Evolutionary conservation across 2,888 invertebrate species (phyloP), one percentile per base, ranked within the genome.

Genomic region (Oscheius sp.): DNA sequence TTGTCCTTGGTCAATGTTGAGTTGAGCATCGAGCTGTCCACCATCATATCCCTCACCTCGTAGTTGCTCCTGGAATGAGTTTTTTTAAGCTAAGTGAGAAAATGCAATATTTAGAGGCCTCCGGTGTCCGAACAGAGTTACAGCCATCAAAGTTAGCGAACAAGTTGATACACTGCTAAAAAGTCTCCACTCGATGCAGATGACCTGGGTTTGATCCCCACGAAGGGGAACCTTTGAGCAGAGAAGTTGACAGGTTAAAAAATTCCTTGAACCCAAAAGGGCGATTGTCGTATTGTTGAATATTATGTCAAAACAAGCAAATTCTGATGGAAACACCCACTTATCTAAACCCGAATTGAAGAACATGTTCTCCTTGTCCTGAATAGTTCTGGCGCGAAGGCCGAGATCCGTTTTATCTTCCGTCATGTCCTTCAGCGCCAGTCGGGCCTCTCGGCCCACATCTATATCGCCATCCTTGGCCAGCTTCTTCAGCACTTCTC

Each of bases 391-490:
- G n/a, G 55, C 68, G 21, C 68, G 29, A n/a, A 53, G 21, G 9
- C 10, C 35, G 33, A 68, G 33, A n/a, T 68, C 68, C 7, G 29
- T 53, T 33, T 55, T 55, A 32, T 58, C 70, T 32, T 58, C 35
- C 2, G 21, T 42, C 2, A 4, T 59, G n/a, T 60, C 70, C 32
- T 63, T 63, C n/a, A 33, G 35, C 2, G 70, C 37, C 59, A 66
- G 21, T 48, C 76, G 47, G 4, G 79, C 76, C 55, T 76, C 70
- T 53, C 76, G 58, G 2, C 70, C 21, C n/a, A 79, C 79, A 70
- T 79, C 79, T 63, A 75, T 76, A 65, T 79, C 79, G 21, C 33
- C 37, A 51, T 79, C 79, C 4, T 66, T 50, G 9, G 37, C 37
- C 53, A 79, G 33, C 33, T 33, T 70, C 9, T 53, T 55, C 50